Evolutionary conservation across 2,113 vertebrate species (phyloP), one percentile per base, ranked within the genome.

Genomic region (Connochaetes taurinus): DNA sequence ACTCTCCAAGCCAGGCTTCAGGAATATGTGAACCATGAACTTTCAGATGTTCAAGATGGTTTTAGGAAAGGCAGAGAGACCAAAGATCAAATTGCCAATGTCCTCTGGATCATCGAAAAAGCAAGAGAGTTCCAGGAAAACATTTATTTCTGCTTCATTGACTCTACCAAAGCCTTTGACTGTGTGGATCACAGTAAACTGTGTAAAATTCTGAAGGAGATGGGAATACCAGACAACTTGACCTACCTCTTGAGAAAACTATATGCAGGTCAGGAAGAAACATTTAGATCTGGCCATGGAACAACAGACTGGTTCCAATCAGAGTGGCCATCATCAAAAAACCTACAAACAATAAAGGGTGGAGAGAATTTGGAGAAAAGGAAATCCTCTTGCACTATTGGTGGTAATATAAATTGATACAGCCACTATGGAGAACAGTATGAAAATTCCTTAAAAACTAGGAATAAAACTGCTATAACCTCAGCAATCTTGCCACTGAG

Each of bases 91-190:
- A 36, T 71, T 36, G n/a, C 17, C 8, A 21, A 21, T n/a, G 11
- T 36, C n/a, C 0, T 0, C 9, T 71, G 8, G 64, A 71, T 71
- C 9, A 5, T 11, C 0, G 0, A 36, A 21, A 21, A 67, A 36
- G 1, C 8, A 67, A 67, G n/a, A 21, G 9, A 71, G 17, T 36
- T 21, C n/a, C 64, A 71, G n/a, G 10, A 36, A 71, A 71, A 71
- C 64, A 23, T 36, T 10, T 71, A 71, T 36, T 71, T 36, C n/a
- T 71, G 17, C 19, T 71, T 36, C 5, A 71, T 23, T 71, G 17
- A 71, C n/a, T 21, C 4, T 36, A 1, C 9, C n/a, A 71, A 23
- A 71, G 64, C 19, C 64, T 71, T 36, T 71, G n/a, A 71, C 4
- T 36, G 64, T 71, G 64, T 36, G 64, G 17, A 23, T 71, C n/a